phyloP scores from a whole-genome alignment of 2,113 vertebrate genomes.

The Narcine bancroftii region DNA sequence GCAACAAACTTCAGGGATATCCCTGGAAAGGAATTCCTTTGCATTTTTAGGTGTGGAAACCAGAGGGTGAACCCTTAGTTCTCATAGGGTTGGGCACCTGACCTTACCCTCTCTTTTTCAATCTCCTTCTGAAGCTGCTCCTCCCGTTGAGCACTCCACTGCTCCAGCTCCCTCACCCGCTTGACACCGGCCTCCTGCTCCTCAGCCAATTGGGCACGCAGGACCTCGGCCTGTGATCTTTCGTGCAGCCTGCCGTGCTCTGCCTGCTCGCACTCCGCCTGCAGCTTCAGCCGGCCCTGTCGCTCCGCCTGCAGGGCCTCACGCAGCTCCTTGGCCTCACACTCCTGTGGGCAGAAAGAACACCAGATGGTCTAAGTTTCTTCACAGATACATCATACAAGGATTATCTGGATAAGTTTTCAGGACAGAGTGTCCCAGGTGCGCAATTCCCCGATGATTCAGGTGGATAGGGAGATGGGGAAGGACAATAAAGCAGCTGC shows the following conservation, averaged over 20 bases:
- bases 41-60: background rate
- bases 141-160: slow-evolving; percentile 41
- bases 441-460: too few species aligned
- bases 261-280: slow-evolving; percentile 45
- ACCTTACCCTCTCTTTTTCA: slow-evolving; percentile 54
- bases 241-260: slow-evolving; percentile 42
- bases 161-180: slow-evolving; percentile 50
- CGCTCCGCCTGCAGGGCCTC: slow-evolving; percentile 45
- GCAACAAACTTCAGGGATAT: too few species aligned
- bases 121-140: slow-evolving; percentile 48
- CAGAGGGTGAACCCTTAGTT: too few species aligned
- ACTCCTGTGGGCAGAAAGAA: slow-evolving; percentile 43
- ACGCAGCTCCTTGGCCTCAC: slow-evolving; percentile 44
- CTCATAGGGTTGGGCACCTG: background rate
- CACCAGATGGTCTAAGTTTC: background rate
- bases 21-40: background rate
- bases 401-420: too few species aligned
- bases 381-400: too few species aligned
- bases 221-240: slow-evolving; percentile 42
- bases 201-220: slow-evolving; percentile 48
- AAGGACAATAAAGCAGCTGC: too few species aligned
- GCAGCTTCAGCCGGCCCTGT: slow-evolving; percentile 41
- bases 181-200: slow-evolving; percentile 45
- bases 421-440: too few species aligned
- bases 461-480: too few species aligned